Conservation (phyloP, 92 coral and sea anemone species). For the Parazoanthus darwini region DNA sequence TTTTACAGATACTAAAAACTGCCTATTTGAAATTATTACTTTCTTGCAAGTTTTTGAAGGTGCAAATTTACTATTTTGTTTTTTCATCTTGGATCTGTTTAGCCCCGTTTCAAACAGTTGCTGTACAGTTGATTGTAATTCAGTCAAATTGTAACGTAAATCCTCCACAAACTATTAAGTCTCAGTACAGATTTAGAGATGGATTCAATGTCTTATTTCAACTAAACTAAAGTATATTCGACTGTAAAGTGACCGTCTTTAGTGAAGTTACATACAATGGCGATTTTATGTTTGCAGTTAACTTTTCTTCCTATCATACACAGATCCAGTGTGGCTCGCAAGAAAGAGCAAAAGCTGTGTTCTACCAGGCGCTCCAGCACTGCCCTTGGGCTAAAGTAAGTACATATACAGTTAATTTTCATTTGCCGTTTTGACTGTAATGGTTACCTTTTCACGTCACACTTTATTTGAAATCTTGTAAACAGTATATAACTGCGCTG, state of each 20-base stretch:
- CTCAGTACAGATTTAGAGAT: background rate
- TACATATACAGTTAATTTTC: background rate
- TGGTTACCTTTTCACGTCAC: too few species aligned
- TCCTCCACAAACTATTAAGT: too few species aligned
- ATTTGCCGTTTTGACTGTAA: background rate
- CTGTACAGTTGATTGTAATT: too few species aligned
- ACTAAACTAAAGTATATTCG: background rate
- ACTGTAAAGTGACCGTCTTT: background rate
- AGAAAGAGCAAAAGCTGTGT: constrained; percentile 85
- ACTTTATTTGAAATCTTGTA: too few species aligned
- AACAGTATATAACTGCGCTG: too few species aligned
- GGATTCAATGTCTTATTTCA: background rate
- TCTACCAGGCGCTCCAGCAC: constrained; percentile 90
- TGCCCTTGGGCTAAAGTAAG: constrained; percentile 99
- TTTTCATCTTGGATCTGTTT: too few species aligned
- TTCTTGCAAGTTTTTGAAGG: too few species aligned
- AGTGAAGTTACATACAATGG: background rate
- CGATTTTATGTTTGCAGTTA: background rate
- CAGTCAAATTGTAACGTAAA: too few species aligned
- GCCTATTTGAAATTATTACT: too few species aligned
- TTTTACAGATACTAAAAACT: too few species aligned
- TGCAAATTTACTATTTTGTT: too few species aligned
- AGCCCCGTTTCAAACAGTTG: too few species aligned
- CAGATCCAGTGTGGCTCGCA: constrained; percentile 66
- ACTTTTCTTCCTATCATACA: background rate